phyloP scores from a whole-genome alignment of 2,113 vertebrate genomes.

The Accipiter cooperii region DNA sequence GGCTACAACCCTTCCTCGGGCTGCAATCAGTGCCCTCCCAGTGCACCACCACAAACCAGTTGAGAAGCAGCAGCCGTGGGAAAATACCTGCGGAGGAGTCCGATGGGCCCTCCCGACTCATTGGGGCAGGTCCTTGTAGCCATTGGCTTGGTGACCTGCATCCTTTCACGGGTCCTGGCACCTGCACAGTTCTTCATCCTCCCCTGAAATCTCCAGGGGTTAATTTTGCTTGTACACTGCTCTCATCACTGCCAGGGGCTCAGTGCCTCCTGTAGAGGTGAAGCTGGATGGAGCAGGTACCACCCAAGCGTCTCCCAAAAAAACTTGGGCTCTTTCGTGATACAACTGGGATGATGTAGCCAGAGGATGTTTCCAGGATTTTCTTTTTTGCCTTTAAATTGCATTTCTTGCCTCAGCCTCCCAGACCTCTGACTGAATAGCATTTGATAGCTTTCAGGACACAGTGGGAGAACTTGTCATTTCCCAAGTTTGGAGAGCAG shows the following conservation, averaged over 20 bases:
- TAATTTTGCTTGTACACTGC: neutral
- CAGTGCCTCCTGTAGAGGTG: rapidly evolving
- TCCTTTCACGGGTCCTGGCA: neutral
- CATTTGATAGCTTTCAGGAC: neutral
- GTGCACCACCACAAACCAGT: neutral
- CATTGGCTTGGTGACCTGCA: neutral
- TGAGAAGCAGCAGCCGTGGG: neutral
- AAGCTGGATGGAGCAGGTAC: neutral
- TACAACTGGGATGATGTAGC: neutral
- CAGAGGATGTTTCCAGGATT: neutral
- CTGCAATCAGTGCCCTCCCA: neutral
- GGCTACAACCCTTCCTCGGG: neutral
- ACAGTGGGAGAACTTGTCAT: neutral
- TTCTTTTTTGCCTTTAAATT: neutral
- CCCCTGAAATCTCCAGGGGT: neutral
- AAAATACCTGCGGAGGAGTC: neutral
- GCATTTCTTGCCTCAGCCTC: neutral
- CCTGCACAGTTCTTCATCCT: neutral
- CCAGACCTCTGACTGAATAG: neutral
- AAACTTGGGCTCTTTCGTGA: rapidly evolving
- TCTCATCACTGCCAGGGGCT: neutral
- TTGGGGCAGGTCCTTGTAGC: neutral
- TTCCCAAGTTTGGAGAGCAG: neutral
- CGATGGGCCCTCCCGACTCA: rapidly evolving
- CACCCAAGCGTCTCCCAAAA: neutral